These are phyloP conservation scores for Anarsia innoxiella DNA, from an alignment of 2,888 invertebrate species.

Conservation along the genomic window DNA sequence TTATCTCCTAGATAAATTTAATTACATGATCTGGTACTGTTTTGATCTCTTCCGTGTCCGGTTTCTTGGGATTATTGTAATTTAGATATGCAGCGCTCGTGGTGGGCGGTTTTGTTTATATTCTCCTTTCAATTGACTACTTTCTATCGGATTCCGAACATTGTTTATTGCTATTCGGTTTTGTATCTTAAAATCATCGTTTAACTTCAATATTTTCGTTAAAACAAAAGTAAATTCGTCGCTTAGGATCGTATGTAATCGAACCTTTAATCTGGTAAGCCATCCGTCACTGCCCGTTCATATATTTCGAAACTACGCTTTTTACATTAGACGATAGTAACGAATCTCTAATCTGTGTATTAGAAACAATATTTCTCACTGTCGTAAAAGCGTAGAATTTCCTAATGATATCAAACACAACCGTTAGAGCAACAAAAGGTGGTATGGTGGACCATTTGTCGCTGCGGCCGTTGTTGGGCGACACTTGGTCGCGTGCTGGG, in stretches of 20 bases:
- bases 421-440: constrained; percentile 67
- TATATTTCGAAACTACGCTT: constrained; percentile 39
- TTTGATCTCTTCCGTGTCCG: constrained; percentile 51
- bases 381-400: constrained; percentile 54
- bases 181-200: constrained; percentile 17
- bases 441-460: constrained; percentile 51
- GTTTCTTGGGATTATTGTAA: constrained; percentile 33
- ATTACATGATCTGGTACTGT: constrained; percentile 52
- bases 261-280: constrained; percentile 31
- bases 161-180: constrained; percentile 15
- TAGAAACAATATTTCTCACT: constrained; percentile 58
- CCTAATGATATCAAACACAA: constrained; percentile 67
- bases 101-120: constrained; percentile 49
- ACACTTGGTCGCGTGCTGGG: constrained; percentile 57
- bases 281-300: constrained; percentile 43
- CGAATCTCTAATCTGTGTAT: constrained; percentile 55
- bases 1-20: constrained; percentile 54
- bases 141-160: constrained; percentile 22
- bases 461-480: constrained; percentile 35
- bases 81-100: constrained; percentile 39
- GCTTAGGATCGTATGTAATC: constrained; percentile 27
- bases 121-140: constrained; percentile 31
- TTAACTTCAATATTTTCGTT: constrained; percentile 5
- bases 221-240: constrained; percentile 15
- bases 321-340: constrained; percentile 43